Evolutionary conservation across 2,797 vertebrate species (phyloP).

Genomic region (Heteromormyrus szaboi): DNA sequence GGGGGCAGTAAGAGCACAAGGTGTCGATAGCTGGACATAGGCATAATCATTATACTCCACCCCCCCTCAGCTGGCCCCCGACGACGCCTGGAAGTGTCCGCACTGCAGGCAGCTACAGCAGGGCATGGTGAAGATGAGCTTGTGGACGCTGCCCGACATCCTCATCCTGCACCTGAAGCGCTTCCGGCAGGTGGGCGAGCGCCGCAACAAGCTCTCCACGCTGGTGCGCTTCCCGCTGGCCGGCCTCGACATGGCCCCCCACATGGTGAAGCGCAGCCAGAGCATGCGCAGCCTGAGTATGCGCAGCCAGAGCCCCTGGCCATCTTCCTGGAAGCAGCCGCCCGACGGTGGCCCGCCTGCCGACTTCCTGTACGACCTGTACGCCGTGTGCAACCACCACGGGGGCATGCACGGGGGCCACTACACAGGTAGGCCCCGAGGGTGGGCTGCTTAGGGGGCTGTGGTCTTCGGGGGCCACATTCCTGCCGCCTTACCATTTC

Average conservation of each 20-base stretch:
- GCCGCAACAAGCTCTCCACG: slow-evolving; percentile 82
- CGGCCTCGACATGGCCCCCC: slow-evolving; percentile 83
- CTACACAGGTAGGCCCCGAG: slow-evolving; percentile 71
- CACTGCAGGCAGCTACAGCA: slow-evolving; percentile 85
- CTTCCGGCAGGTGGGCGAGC: slow-evolving; percentile 82
- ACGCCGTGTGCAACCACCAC: slow-evolving; percentile 90
- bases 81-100: slow-evolving; percentile 86
- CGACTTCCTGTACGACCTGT: slow-evolving; percentile 81
- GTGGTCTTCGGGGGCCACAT: neutral
- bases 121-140: slow-evolving; percentile 84
- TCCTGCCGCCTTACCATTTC: neutral
- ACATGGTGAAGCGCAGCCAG: slow-evolving; percentile 73
- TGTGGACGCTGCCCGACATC: slow-evolving; percentile 90
- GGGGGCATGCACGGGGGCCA: slow-evolving; percentile 90
- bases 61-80: slow-evolving; percentile 75
- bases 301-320: slow-evolving; percentile 57
- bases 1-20: neutral
- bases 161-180: slow-evolving; percentile 90
- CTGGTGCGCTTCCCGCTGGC: slow-evolving; percentile 76
- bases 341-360: slow-evolving; percentile 53
- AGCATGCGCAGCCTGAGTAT: slow-evolving; percentile 50
- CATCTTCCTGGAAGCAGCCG: slow-evolving; percentile 61
- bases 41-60: neutral
- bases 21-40: neutral
- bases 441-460: neutral